Evolutionary conservation across 2,888 invertebrate genomes (phyloP), one percentile per base, ranked within the genome.

Genomic region (Thysanoteuthis rhombus): DNA sequence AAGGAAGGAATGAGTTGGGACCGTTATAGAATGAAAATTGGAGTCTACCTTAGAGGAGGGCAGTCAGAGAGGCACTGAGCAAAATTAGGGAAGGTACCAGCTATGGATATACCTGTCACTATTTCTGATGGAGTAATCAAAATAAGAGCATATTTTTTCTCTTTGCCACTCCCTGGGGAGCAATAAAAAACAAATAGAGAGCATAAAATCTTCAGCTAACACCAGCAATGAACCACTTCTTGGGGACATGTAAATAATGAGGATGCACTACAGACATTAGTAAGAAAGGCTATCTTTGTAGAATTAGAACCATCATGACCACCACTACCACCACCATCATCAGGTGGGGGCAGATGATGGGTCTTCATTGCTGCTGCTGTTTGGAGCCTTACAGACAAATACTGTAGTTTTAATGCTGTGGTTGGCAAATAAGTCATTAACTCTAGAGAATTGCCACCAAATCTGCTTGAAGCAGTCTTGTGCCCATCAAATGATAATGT

Each of bases 41-140:
- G 75, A 75, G 75, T 75, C 75, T 75, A 75, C n/a, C 75, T 75
- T 75, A 75, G 16, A 75, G n/a, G 75, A 75, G 75, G 75, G 75
- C 75, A 75, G 75, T 75, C 75, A 36, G 75, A 75, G 75, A 75
- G 75, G 75, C 75, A 75, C n/a, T 75, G 75, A 36, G 75, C n/a
- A n/a, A 75, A 75, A 75, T 75, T 75, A 75, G 75, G 75, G 75
- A 75, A 75, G 75, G 75, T 75, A 75, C 75, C 75, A 75, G 75
- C 75, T 75, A 75, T 75, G 75, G 75, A 75, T 75, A 75, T 75
- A 75, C 75, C 75, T 75, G 75, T 75, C 75, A 75, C 75, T 75
- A 36, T 52, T 52, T 52, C 52, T 75, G 75, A 75, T 75, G 75
- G 75, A 75, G 75, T 75, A 75, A 75, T 75, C 75, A 75, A 75